Evolutionary conservation across 2,113 vertebrate genomes (phyloP).

Genomic region (Taxidea taxus): DNA sequence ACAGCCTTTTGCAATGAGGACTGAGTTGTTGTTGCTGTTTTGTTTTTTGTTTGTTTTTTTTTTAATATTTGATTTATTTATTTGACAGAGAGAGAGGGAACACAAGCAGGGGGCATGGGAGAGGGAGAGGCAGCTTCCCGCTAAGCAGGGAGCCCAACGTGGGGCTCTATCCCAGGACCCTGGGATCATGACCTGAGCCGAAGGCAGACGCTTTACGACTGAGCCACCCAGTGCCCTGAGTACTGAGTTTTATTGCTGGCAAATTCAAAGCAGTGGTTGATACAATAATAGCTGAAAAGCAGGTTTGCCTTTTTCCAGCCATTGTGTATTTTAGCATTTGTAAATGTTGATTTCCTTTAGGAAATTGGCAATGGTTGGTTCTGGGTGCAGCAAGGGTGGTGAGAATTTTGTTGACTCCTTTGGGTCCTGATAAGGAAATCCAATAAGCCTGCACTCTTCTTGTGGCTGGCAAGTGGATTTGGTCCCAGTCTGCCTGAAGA

Average conservation of each 20-base stretch:
- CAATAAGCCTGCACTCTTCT: neutral
- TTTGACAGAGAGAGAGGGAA: no score
- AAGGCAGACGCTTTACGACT: no score
- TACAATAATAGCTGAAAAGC: neutral
- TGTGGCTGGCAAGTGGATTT: neutral
- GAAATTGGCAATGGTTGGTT: neutral
- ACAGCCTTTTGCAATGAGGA: neutral
- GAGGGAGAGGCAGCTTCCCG: no score
- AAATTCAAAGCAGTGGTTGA: neutral
- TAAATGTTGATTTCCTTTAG: constrained; percentile 21
- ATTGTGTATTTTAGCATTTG: neutral
- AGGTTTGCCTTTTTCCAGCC: neutral
- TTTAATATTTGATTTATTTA: no score
- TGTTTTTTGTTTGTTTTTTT: no score
- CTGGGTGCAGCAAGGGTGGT: neutral
- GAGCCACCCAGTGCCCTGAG: neutral
- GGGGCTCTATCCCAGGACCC: no score
- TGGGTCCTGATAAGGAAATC: neutral
- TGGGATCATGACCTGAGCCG: no score
- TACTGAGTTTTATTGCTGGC: neutral
- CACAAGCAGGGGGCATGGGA: no score
- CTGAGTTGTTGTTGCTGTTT: neutral
- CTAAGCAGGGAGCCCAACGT: no score
- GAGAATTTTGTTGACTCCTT: neutral
- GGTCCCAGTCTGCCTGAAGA: neutral